Evolutionary conservation across 2,797 vertebrate species (phyloP), one percentile per base, ranked within the genome.

Genomic region (Gallinago stenura): DNA sequence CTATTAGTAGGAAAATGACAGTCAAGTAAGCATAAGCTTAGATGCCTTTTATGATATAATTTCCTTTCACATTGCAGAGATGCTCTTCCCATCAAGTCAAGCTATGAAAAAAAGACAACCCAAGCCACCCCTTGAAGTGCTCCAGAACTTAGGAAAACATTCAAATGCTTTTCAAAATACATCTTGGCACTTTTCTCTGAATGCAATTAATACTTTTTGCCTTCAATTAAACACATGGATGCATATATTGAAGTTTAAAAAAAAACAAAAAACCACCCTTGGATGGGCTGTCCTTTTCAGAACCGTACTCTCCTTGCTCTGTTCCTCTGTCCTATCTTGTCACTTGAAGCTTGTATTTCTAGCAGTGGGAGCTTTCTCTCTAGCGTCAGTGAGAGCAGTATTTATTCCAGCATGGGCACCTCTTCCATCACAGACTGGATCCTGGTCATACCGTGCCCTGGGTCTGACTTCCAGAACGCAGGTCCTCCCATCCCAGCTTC

Each of bases 1-100:
- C 66, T 62, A 65, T 93, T 89, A 96, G 76, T 60, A 83, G 50
- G 68, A 89, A 93, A 97, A 73, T 81, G 83, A 94, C 90, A 92
- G 80, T 15, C 43, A 17, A 89, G 78, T 21, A 37, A 9, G 43
- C 10, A 1, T 54, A 56, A 89, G 43, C 68, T 57, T 9, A 70
- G 79, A 83, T 25, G 31, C 20, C 41, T 92, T 62, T 90, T 71
- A 58, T 60, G 73, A 72, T 28, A 62, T 12, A 75, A 80, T 70
- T 89, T 94, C 60, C 61, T 82, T 80, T 64, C 53, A 64, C 6
- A 0, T 10, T 17, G 39, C 58, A 60, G 45, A 94, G 66, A 68
- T 37, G 53, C 19, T 56, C 56, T 75, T 95, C 72, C 46, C 45
- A 76, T 51, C 39, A 64, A 91, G 65, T 39, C 75, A 93, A 58